Conservation (phyloP, 2,888 invertebrate species). For the Pomacea canaliculata region DNA sequence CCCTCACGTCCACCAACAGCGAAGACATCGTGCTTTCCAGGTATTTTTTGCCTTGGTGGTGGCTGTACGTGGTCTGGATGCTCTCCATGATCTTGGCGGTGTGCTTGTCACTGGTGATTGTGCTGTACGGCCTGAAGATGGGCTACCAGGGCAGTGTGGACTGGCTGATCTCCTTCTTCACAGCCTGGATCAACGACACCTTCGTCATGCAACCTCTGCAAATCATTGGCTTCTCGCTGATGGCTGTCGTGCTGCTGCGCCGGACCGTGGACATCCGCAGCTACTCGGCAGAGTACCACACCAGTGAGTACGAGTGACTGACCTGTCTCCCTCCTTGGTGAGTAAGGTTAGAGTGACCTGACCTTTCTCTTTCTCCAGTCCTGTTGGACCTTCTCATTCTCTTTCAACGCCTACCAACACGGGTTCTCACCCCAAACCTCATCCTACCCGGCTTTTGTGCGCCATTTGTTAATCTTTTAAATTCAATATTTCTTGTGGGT, state of each 20-base stretch:
- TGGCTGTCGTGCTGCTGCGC: slow-evolving; percentile 47
- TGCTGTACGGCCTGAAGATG: slow-evolving; percentile 61
- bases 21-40: not conserved
- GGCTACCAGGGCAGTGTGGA: slow-evolving; percentile 56
- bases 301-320: no score
- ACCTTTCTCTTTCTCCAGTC: not conserved
- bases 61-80: slow-evolving; percentile 54
- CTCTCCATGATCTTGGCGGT: slow-evolving; percentile 42
- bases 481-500: no score
- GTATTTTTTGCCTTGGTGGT: slow-evolving; percentile 62
- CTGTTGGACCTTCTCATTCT: not conserved
- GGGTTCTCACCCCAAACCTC: no score
- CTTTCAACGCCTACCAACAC: not conserved
- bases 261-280: slow-evolving; percentile 42
- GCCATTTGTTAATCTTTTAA: no score
- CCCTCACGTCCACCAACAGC: not conserved
- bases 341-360: not conserved
- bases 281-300: not conserved
- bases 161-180: slow-evolving; percentile 60
- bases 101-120: slow-evolving; percentile 55
- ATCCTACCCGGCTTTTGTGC: no score
- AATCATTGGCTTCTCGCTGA: slow-evolving; percentile 44
- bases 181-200: slow-evolving; percentile 53
- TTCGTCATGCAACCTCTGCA: slow-evolving; percentile 54
- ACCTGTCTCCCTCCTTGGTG: no score